Evolutionary conservation across 2,113 vertebrate species (phyloP).

Genomic region (Enhydra lutris): DNA sequence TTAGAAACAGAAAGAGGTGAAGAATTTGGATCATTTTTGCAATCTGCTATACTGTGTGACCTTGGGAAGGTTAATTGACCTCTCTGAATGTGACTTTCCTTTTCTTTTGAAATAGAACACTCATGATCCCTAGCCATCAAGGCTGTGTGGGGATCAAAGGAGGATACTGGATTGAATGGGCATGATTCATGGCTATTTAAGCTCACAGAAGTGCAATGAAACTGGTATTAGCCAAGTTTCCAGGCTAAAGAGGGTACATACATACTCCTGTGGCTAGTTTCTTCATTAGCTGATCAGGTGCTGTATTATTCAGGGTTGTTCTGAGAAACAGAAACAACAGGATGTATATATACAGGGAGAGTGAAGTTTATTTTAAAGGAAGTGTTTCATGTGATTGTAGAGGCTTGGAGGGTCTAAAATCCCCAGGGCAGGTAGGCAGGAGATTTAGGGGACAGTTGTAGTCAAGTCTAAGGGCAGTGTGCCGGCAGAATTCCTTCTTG

Average conservation of each 20-base stretch:
- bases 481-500: neutral
- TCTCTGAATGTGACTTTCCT: neutral
- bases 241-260: neutral
- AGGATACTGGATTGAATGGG: neutral
- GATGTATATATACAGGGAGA: neutral
- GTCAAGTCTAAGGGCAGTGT: neutral
- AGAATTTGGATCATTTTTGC: neutral
- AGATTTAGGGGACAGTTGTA: neutral
- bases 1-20: neutral
- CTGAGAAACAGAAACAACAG: neutral
- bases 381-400: neutral
- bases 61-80: neutral
- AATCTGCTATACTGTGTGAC: neutral
- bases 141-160: neutral
- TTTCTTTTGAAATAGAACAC: neutral
- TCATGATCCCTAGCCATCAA: neutral
- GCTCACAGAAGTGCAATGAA: neutral
- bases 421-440: neutral
- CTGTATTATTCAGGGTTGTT: neutral
- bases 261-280: neutral
- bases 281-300: neutral
- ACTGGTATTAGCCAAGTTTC: neutral
- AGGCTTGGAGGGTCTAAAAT: neutral
- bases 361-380: neutral
- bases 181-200: neutral